Evolutionary conservation across 2,113 vertebrate species (phyloP).

Genomic region (Chrysochloris asiatica): DNA sequence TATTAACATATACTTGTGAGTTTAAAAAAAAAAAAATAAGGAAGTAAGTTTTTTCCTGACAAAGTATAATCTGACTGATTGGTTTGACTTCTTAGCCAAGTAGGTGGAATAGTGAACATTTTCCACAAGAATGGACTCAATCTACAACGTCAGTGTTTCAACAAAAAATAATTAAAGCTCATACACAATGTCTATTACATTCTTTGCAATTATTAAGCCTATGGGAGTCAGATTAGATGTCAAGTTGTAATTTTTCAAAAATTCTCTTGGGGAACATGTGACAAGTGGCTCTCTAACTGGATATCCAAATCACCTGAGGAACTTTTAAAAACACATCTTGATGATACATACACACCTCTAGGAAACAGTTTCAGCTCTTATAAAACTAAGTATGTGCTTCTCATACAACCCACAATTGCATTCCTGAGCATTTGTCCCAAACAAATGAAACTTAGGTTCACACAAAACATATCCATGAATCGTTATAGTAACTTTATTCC

Average conservation of each 20-base stretch:
- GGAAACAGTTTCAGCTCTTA: neutral
- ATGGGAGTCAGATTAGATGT: neutral
- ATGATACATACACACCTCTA: neutral
- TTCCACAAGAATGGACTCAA: neutral
- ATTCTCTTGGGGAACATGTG: neutral
- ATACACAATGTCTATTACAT: fast-evolving
- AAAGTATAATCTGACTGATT: neutral
- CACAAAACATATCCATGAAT: neutral
- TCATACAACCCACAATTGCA: neutral
- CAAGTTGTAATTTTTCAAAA: neutral
- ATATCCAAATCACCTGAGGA: neutral
- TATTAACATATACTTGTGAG: neutral
- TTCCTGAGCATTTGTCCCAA: neutral
- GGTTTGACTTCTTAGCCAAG: neutral
- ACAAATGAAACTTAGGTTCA: neutral
- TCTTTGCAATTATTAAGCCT: neutral
- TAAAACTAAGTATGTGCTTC: neutral
- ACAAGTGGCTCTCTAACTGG: neutral
- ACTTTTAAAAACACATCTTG: neutral
- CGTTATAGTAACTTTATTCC: neutral
- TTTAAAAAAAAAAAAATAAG: neutral
- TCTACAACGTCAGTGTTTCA: no score
- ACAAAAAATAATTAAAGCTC: fast-evolving
- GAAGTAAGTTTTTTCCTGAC: neutral
- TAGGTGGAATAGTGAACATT: neutral